A percentile compares a stretch with the other conserved stretches of the same genome.
Conservation (phyloP, 2,797 vertebrate genomes). For the Furcifer pardalis region DNA sequence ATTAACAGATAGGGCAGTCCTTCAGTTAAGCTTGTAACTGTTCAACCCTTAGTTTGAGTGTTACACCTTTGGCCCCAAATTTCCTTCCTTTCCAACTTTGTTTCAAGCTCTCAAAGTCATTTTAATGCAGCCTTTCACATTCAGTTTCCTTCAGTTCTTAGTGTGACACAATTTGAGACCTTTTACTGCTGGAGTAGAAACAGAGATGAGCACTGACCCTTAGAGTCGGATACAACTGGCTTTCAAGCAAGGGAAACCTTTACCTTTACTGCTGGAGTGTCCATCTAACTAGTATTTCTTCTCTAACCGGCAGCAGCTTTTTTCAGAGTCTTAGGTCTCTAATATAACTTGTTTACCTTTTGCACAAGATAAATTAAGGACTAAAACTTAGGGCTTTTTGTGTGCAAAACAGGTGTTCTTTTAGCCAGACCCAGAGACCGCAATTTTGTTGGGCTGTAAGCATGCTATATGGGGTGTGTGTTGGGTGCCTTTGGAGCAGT, state of each 20-base stretch:
- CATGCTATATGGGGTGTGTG: too few species aligned
- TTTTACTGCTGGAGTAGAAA: neutral
- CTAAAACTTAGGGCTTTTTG: neutral
- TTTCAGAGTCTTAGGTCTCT: neutral
- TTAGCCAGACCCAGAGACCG: too few species aligned
- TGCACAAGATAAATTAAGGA: neutral
- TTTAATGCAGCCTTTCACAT: constrained; percentile 4
- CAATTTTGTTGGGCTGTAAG: too few species aligned
- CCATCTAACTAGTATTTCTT: too few species aligned
- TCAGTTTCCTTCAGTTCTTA: neutral
- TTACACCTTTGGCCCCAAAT: neutral
- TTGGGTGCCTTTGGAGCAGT: too few species aligned
- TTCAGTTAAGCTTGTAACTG: neutral
- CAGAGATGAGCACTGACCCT: too few species aligned
- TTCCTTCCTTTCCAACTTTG: constrained; percentile 2
- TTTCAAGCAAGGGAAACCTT: too few species aligned
- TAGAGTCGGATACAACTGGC: too few species aligned
- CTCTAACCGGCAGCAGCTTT: neutral
- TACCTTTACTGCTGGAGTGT: too few species aligned
- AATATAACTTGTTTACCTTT: neutral
- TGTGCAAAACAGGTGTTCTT: neutral
- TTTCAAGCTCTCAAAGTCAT: neutral
- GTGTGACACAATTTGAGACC: neutral
- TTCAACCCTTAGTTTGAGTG: neutral
- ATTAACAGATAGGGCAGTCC: neutral